Evolutionary conservation across 1,140 invertebrate species (phyloP).

Genomic region (Hestina assimilis): DNA sequence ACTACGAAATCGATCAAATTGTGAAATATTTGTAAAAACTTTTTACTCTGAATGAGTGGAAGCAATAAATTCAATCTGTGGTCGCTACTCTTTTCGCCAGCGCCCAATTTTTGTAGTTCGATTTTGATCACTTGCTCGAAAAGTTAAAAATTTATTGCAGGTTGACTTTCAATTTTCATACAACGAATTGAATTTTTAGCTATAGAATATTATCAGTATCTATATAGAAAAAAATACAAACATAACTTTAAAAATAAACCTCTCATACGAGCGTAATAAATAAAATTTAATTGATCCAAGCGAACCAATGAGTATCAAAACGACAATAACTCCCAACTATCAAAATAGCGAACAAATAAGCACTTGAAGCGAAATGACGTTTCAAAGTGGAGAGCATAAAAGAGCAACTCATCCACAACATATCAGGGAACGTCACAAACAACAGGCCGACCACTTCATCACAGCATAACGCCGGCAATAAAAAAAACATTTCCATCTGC

Average conservation of each 20-base stretch:
- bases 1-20: conserved; percentile 23
- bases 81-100: conserved; percentile 59
- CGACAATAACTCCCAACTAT: conserved; percentile 27
- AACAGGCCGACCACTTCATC: conserved; percentile 71
- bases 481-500: conserved; percentile 77
- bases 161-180: conserved; percentile 65
- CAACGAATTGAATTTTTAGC: conserved; percentile 27
- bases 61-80: conserved; percentile 72
- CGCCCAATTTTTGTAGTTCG: conserved; percentile 68
- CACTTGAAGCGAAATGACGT: conserved; percentile 59
- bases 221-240: not conserved
- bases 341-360: conserved; percentile 48
- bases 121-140: conserved; percentile 73
- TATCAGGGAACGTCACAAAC: conserved; percentile 72
- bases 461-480: conserved; percentile 66
- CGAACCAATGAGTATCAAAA: conserved; percentile 17
- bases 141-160: conserved; percentile 75
- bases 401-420: conserved; percentile 65
- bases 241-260: conserved; percentile 11
- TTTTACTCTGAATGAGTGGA: conserved; percentile 53
- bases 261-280: conserved; percentile 17
- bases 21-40: conserved; percentile 56
- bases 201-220: not conserved
- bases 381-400: conserved; percentile 61
- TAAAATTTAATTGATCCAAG: conserved; percentile 30